A percentile compares a stretch with the other conserved stretches of the same genome.
phyloP scores from a whole-genome alignment of 2,797 vertebrate genomes.

The Fringilla coelebs region DNA sequence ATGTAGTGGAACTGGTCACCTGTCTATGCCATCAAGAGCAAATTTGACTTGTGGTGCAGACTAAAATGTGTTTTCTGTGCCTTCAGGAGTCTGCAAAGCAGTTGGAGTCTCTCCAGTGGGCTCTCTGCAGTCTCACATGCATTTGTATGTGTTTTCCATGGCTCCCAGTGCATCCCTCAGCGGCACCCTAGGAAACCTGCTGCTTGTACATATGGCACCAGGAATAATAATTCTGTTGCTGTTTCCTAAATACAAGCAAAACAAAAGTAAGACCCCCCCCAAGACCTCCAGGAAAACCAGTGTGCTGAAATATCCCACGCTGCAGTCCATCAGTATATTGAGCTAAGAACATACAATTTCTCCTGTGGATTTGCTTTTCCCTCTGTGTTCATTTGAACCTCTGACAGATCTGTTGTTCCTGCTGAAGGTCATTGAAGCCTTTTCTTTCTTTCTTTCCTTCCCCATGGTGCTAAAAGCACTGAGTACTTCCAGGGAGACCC shows the following conservation, averaged over 20 bases:
- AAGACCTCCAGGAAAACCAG: background rate
- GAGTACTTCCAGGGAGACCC: background rate
- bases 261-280: background rate
- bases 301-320: background rate
- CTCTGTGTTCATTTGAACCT: background rate
- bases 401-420: background rate
- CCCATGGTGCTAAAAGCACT: background rate
- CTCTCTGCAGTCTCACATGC: background rate
- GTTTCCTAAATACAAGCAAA: background rate
- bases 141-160: background rate
- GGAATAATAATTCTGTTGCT: background rate
- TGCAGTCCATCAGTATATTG: background rate
- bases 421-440: background rate
- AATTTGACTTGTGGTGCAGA: background rate
- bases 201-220: accelerated
- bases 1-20: background rate
- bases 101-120: constrained; percentile 8
- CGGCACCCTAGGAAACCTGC: background rate
- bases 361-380: background rate
- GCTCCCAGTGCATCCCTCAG: background rate
- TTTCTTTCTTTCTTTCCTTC: background rate
- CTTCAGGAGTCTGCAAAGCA: background rate
- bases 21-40: background rate
- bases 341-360: background rate
- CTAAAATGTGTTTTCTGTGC: background rate